These are phyloP conservation scores for Leptinotarsa undecemlineata DNA, from an alignment of 1,140 invertebrate species.

Conservation along the genomic window DNA sequence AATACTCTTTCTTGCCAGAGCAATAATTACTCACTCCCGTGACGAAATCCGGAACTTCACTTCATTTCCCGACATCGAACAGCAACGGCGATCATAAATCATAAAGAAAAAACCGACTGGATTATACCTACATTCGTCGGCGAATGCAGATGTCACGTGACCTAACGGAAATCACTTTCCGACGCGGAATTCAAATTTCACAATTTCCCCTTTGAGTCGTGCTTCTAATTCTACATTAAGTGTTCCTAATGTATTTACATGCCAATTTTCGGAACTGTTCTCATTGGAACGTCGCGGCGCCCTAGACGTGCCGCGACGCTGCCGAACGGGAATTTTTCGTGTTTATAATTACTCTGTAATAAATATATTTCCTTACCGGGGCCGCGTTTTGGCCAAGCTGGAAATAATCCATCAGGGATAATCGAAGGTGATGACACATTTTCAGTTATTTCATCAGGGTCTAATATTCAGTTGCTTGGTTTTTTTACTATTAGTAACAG, in stretches of 20 bases:
- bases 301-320: neutral
- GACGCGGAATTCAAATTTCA: conserved; percentile 50
- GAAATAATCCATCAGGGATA: too few species aligned
- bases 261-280: conserved; percentile 34
- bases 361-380: conserved; percentile 10
- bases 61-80: neutral
- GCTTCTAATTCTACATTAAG: conserved; percentile 47
- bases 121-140: conserved; percentile 15
- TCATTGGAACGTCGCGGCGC: conserved; percentile 1
- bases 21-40: neutral
- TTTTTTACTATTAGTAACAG: too few species aligned
- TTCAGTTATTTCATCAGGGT: too few species aligned
- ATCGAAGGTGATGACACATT: too few species aligned
- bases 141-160: conserved; percentile 43
- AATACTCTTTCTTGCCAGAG: neutral
- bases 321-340: conserved; percentile 15
- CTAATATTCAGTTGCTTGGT: too few species aligned
- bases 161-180: conserved; percentile 43
- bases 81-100: conserved; percentile 17
- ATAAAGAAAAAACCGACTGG: conserved; percentile 18
- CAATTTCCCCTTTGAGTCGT: conserved; percentile 52
- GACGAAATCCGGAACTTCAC: neutral
- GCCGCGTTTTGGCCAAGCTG: neutral
- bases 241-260: conserved; percentile 49
- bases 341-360: conserved; percentile 21